Evolutionary conservation across 2,113 vertebrate genomes (phyloP).

Genomic region (Labeo catla): DNA sequence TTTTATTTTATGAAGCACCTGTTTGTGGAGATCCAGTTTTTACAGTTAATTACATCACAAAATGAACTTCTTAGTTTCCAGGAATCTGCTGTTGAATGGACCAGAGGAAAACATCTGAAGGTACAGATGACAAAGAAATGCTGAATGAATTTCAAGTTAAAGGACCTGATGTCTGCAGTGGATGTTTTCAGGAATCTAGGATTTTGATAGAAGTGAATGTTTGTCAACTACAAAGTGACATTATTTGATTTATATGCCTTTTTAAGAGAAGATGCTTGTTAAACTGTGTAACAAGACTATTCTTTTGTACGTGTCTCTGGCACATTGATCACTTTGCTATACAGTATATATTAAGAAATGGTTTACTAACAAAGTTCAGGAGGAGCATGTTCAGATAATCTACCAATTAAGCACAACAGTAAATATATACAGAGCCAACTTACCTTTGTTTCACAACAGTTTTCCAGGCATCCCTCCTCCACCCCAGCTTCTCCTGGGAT

Average conservation of each 20-base stretch:
- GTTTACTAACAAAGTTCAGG: background rate
- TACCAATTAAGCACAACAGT: background rate
- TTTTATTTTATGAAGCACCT: background rate
- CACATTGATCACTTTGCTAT: conserved; percentile 1
- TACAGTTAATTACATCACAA: background rate
- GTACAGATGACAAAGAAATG: background rate
- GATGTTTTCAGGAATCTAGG: background rate
- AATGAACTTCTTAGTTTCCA: background rate
- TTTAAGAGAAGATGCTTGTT: background rate
- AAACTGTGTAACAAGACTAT: background rate
- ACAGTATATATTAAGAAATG: background rate
- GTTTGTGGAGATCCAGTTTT: background rate
- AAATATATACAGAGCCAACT: background rate
- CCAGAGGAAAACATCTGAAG: background rate
- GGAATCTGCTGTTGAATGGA: too few species aligned
- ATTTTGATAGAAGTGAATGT: background rate
- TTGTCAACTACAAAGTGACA: background rate
- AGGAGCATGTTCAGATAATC: background rate
- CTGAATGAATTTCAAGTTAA: background rate
- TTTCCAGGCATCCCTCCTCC: background rate
- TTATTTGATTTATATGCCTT: background rate
- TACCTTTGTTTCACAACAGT: background rate
- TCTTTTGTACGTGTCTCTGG: conserved; percentile 9
- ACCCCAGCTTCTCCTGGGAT: too few species aligned
- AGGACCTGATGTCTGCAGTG: background rate